Base-by-base conservation (phyloP, 2,888 invertebrate genomes). In the Lymantria monacha region DNA sequence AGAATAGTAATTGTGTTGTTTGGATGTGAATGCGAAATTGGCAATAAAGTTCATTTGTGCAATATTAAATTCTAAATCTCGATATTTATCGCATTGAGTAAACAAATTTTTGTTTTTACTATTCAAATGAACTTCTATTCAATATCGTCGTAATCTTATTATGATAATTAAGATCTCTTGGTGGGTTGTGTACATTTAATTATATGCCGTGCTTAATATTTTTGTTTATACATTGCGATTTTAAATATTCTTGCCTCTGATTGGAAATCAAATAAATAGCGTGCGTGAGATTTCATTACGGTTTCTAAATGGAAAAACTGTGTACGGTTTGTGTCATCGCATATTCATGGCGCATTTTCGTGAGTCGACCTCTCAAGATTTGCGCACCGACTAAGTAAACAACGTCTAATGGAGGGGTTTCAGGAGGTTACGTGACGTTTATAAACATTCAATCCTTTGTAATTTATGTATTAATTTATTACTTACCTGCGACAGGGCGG, bases 311-410 rank as follows among this genome's bases (percentile, higher is more conserved):
- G 88, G 90, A 89, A 90, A 90, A 89, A 89, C 84, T 87, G 85
- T 90, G 89, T 89, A 87, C 85, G 85, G 87, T 84, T 84, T 89
- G 88, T 89, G 90, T 83, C 88, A 90, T 91, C 88, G 89, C 89
- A 90, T 91, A 91, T 91, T 91, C 90, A 90, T 90, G 83, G 89
- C 81, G 83, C 84, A 87, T 88, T 90, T 88, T 88, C 85, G 88
- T 87, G 84, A 87, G 85, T 81, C 87, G 86, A 85, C 89, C 89
- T 85, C 85, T 83, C 84, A 87, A 90, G 88, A 87, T 88, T 84
- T 87, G 86, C 85, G 82, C 85, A 83, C 83, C 76, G 82, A 81
- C 83, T 83, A 76, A 79, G 87, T 86, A 90, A 88, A 90, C 89
- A 89, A 84, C 79, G 77, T 74, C 84, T 90, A 90, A 90, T 90